Conservation (phyloP, 2,797 vertebrate genomes). For the Cossypha niveicapilla region DNA sequence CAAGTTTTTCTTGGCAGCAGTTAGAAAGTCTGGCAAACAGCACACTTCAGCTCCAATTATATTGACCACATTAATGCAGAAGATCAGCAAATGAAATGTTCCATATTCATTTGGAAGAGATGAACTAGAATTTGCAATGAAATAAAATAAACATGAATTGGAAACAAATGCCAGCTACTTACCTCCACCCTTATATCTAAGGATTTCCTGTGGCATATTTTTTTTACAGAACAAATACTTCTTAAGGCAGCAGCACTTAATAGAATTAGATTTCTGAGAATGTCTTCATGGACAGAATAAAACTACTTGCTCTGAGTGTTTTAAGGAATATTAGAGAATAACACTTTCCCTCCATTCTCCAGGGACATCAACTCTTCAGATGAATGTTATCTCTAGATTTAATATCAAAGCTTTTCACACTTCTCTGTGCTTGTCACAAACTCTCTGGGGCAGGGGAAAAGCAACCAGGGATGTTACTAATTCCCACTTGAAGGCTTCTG, state of each 20-base stretch:
- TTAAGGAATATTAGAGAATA: background rate
- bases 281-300: background rate
- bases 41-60: conserved; percentile 74
- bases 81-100: conserved; percentile 75
- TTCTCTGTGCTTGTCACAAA: conserved; percentile 29
- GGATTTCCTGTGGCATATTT: background rate
- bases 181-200: background rate
- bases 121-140: conserved; percentile 70
- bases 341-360: background rate
- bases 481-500: background rate
- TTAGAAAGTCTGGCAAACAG: conserved; percentile 77
- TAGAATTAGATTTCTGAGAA: background rate
- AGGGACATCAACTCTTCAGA: background rate
- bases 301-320: background rate
- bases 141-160: conserved; percentile 64
- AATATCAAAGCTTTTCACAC: conserved; percentile 42
- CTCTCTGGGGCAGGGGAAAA: background rate
- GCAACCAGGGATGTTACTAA: background rate
- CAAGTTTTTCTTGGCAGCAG: conserved; percentile 80
- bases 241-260: background rate
- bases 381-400: conserved; percentile 24
- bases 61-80: conserved; percentile 77
- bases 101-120: conserved; percentile 70
- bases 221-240: background rate
- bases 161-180: conserved; percentile 49